Evolutionary conservation across 1,140 invertebrate genomes (phyloP).

Genomic region (Protaetia brevitarsis): DNA sequence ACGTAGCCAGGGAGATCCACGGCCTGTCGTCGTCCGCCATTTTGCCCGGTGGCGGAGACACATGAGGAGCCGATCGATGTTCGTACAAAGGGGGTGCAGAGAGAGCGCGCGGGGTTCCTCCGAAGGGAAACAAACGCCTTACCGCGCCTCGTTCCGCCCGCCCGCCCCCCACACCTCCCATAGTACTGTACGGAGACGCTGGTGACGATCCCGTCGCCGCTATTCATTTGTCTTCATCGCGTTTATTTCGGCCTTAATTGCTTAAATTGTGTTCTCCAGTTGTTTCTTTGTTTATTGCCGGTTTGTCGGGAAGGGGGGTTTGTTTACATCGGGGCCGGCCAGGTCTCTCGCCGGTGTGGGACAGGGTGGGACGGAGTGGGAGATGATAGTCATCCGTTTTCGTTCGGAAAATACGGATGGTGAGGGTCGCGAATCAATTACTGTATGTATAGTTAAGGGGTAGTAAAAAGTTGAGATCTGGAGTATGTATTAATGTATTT

Average conservation of each 20-base stretch:
- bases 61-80: constrained; percentile 27
- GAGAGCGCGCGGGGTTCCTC: constrained; percentile 9
- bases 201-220: background rate
- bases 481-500: too few species aligned
- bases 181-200: background rate
- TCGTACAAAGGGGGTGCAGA: constrained; percentile 20
- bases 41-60: constrained; percentile 29
- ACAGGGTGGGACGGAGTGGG: too few species aligned
- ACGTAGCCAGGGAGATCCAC: too few species aligned
- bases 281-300: constrained; percentile 23
- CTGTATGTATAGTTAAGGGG: too few species aligned
- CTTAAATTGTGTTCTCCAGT: constrained; percentile 24
- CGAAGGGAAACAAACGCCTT: constrained; percentile 27
- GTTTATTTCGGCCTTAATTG: constrained; percentile 26
- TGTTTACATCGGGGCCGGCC: constrained; percentile 9
- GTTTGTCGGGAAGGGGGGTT: constrained; percentile 11
- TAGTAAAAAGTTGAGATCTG: too few species aligned
- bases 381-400: too few species aligned
- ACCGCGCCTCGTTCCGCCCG: constrained; percentile 10
- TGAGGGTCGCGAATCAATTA: too few species aligned
- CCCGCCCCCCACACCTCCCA: background rate
- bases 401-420: too few species aligned
- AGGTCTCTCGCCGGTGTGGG: too few species aligned
- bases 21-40: constrained; percentile 28
- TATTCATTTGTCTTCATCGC: constrained; percentile 29